Base-by-base conservation (phyloP, 2,797 vertebrate genomes). In the Mormyrops boulengeri region DNA sequence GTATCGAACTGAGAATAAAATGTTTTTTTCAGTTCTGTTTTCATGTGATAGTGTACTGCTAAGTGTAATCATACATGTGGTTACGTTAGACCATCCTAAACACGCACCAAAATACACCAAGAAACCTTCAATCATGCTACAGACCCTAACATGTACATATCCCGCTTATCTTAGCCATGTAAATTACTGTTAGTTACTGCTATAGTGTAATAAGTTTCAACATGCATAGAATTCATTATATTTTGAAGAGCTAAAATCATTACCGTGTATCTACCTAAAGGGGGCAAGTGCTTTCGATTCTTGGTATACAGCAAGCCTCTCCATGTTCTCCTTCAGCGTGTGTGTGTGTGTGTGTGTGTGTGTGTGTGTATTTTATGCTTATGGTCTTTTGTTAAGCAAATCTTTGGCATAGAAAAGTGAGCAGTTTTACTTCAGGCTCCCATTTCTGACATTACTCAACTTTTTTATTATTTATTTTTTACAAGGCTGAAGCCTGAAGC, bases 321-420 rank as follows among this genome's bases (percentile, higher is more conserved):
- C 52, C 85, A 34, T 55, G 30, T 8, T 41, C 52, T 80, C 34
- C 57, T 53, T 8, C 47, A n/a, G 17, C n/a, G n/a, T n/a, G n/a
- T 30, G 30, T 14, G 84, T 86, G 66, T 34, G 62, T 17, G 30
- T 6, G 30, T 69, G 62, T 17, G 69, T 5, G 49, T 57, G 4
- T 85, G 44, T 85, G 49, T 50, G 22, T 50, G 9, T 22, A 6
- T 53, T 85, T 60, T 87, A 57, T 26, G 52, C 26, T 57, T 57
- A 38, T 57, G 17, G 52, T 57, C 52, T 26, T 87, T 87, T 57
- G n/a, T 85, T 38, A 87, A 87, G 30, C 57, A 69, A 49, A 77
- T 87, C 85, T 57, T 57, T 87, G 82, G 85, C 85, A 87, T 38
- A 57, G 30, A 60, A 55, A 55, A 87, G 50, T 87, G 85, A 34